Evolutionary conservation across 2,797 vertebrate species (phyloP), one percentile per base, ranked within the genome.

Genomic region (Thamnophis elegans): DNA sequence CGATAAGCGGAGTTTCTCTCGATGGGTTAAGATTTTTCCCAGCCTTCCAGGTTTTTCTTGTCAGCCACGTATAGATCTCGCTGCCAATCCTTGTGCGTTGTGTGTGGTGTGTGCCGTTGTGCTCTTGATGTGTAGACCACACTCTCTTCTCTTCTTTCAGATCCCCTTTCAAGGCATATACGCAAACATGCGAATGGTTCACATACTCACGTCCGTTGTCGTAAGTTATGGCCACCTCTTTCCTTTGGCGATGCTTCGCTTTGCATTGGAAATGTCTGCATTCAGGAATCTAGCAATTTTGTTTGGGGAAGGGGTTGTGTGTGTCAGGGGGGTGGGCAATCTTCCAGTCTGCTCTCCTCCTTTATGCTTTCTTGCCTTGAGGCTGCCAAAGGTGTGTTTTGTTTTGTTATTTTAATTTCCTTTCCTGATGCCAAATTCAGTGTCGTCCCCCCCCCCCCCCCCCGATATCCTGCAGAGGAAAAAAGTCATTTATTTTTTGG

Each of bases 151-250:
- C 53, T 94, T 94, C 32, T 62, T 98, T 42, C 96, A 99, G 99
- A 98, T 99, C 96, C 98, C 98, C 97, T 99, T 99, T 95, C 99
- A 98, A 98, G 99, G 99, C 96, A 99, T 99, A 97, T 99, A 99
- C 98, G 99, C 98, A 98, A 99, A 99, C 96, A 99, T 99, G 98
- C 98, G 99, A 98, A 99, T 99, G 99, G 99, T 99, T 98, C 99
- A 99, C 97, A 98, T 99, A 96, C 98, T 99, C 96, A 99, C 99
- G 91, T 99, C 99, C 96, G 99, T 99, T 96, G 99, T 99, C 98
- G 99, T 99, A 98, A 97, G 99, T 99, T 60, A 42, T 42, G 55
- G 47, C 55, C 26, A 20, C 8, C 36, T 53, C 25, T 86, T 86
- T 65, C 51, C 6, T 60, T 56, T 56, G n/a, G 26, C 25, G 47